Percentiles rank a stretch among this genome's conserved stretches.
phyloP scores from a whole-genome alignment of 1,140 invertebrate genomes.

The Drosophila sp. region DNA sequence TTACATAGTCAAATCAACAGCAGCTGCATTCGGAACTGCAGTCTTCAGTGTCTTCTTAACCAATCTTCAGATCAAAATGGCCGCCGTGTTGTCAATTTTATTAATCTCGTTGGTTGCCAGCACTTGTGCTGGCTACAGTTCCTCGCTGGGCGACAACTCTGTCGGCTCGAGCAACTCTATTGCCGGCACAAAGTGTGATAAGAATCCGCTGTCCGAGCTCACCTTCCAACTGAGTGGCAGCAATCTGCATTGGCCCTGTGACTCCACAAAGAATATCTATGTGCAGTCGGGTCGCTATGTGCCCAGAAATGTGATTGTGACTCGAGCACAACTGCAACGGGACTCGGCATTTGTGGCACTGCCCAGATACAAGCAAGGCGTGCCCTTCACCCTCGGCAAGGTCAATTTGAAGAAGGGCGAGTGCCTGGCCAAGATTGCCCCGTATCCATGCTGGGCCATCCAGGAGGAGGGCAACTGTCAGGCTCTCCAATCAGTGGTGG shows the following conservation, averaged over 20 bases:
- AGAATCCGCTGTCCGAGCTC: conserved; percentile 75
- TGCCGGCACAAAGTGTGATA: conserved; percentile 56
- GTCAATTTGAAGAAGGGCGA: conserved; percentile 85
- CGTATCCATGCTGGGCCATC: conserved; percentile 87
- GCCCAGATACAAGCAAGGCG: conserved; percentile 87
- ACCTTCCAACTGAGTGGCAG: conserved; percentile 85
- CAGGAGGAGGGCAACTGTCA: conserved; percentile 88
- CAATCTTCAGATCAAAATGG: not conserved
- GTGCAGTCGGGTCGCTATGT: conserved; percentile 86
- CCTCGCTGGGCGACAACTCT: conserved; percentile 29
- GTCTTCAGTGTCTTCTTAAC: not conserved
- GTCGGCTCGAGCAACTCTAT: conserved; percentile 53
- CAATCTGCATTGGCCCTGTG: conserved; percentile 86
- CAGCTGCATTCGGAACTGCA: not conserved
- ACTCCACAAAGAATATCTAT: conserved; percentile 87
- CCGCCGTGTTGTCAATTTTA: not conserved
- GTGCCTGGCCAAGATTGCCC: conserved; percentile 85
- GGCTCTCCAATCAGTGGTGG: conserved; percentile 87
- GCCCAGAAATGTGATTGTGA: conserved; percentile 87
- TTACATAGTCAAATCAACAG: conserved; percentile 51
- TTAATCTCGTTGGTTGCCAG: not conserved
- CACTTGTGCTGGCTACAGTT: conserved; percentile 41
- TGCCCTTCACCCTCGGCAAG: conserved; percentile 87
- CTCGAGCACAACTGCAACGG: conserved; percentile 87
- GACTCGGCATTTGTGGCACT: conserved; percentile 87